These are phyloP conservation scores for Podarcis cretensis DNA, from an alignment of 2,113 vertebrate species.

Conservation along the genomic window DNA sequence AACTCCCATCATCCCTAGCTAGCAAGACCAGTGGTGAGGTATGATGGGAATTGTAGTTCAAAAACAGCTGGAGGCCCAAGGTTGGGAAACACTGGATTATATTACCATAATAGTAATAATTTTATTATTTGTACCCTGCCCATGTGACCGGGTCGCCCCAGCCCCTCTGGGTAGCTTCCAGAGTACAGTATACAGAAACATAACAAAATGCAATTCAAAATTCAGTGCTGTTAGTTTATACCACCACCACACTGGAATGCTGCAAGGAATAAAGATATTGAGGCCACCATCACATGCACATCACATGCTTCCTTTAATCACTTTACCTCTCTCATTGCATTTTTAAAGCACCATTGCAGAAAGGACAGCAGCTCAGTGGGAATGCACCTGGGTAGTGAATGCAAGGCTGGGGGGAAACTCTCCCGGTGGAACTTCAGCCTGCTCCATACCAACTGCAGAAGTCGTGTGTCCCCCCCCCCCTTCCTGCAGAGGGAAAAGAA, in stretches of 20 bases:
- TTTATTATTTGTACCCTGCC: too few relatives aligned
- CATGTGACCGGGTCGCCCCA: too few relatives aligned
- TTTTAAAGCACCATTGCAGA: too few relatives aligned
- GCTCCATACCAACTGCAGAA: background rate
- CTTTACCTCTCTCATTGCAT: constrained; percentile 79
- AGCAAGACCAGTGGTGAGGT: too few relatives aligned
- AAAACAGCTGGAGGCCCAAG: too few relatives aligned
- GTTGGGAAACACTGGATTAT: too few relatives aligned
- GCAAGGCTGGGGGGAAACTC: background rate
- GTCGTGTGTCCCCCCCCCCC: background rate
- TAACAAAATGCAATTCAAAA: background rate
- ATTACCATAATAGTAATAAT: background rate
- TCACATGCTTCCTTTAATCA: background rate
- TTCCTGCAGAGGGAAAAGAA: too few relatives aligned
- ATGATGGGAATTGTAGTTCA: too few relatives aligned
- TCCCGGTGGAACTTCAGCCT: background rate
- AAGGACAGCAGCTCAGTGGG: too few relatives aligned
- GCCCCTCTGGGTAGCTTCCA: too few relatives aligned
- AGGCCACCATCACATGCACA: background rate
- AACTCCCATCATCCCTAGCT: too few relatives aligned
- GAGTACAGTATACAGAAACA: too few relatives aligned
- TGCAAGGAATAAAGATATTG: background rate
- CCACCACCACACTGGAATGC: background rate
- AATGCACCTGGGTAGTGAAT: background rate
- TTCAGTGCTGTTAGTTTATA: background rate